Evolutionary conservation across 2,113 vertebrate genomes (phyloP).

Genomic region (Rhabdomys dilectus): DNA sequence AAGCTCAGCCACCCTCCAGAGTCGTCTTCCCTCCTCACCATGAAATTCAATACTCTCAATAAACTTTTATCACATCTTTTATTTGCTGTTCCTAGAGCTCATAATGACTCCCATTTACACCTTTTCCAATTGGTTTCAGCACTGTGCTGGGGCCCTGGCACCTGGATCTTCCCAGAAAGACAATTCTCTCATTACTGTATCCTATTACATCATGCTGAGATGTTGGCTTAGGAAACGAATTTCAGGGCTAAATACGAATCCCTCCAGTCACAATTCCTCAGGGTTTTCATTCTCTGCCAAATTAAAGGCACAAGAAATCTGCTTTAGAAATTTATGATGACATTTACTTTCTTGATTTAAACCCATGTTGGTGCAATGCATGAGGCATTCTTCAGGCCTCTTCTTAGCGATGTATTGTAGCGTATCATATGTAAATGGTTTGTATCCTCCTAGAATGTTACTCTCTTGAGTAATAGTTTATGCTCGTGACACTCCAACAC

Average conservation of each 20-base stretch:
- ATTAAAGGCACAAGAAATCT: neutral
- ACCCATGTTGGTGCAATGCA: fast-evolving
- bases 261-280: neutral
- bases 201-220: neutral
- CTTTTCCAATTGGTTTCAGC: neutral
- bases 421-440: fast-evolving
- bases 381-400: fast-evolving
- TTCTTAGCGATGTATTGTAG: neutral
- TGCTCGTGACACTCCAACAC: neutral
- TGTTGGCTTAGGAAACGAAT: neutral
- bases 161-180: neutral
- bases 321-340: neutral
- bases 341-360: too few relatives aligned
- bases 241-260: neutral
- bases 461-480: neutral
- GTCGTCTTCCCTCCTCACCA: neutral
- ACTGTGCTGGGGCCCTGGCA: neutral
- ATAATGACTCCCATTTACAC: neutral
- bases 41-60: conserved; percentile 45
- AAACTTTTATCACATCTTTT: conserved; percentile 63
- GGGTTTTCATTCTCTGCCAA: neutral
- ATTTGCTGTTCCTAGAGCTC: conserved; percentile 19
- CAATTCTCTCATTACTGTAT: neutral
- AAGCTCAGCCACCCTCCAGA: neutral
- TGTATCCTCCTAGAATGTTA: neutral